These are phyloP conservation scores for Hippocampus zosterae DNA, from an alignment of 2,113 vertebrate species.

Conservation along the genomic window DNA sequence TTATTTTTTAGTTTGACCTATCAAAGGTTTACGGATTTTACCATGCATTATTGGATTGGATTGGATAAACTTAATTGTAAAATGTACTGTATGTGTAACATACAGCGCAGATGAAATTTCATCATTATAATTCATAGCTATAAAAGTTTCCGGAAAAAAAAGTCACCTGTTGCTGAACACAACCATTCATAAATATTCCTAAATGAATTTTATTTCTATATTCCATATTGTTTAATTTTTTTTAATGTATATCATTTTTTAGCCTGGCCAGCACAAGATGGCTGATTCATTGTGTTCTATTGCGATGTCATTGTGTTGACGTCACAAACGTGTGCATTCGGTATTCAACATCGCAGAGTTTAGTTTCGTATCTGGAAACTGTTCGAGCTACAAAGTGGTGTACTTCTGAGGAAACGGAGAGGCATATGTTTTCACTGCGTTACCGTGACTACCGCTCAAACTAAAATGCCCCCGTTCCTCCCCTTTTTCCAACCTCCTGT, in stretches of 20 bases:
- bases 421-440: slow-evolving; percentile 36
- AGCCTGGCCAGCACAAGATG: background rate
- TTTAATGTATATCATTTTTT: background rate
- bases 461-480: background rate
- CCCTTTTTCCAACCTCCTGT: background rate
- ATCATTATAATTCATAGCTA: too few relatives aligned
- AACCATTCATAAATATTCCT: too few relatives aligned
- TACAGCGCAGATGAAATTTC: too few relatives aligned
- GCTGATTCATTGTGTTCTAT: background rate
- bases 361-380: background rate
- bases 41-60: too few relatives aligned
- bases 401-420: background rate
- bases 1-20: too few relatives aligned
- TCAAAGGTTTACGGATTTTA: too few relatives aligned
- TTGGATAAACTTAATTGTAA: too few relatives aligned
- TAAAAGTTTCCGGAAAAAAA: too few relatives aligned
- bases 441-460: slow-evolving; percentile 38
- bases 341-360: background rate
- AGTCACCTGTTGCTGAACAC: too few relatives aligned
- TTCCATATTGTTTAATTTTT: too few relatives aligned
- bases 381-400: background rate
- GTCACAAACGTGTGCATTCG: background rate
- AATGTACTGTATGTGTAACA: too few relatives aligned
- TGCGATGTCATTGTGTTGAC: background rate
- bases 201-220: too few relatives aligned